Percentiles rank a stretch among this genome's conserved stretches.
Evolutionary conservation across 2,797 vertebrate genomes (phyloP).

Genomic region (Anableps anableps): DNA sequence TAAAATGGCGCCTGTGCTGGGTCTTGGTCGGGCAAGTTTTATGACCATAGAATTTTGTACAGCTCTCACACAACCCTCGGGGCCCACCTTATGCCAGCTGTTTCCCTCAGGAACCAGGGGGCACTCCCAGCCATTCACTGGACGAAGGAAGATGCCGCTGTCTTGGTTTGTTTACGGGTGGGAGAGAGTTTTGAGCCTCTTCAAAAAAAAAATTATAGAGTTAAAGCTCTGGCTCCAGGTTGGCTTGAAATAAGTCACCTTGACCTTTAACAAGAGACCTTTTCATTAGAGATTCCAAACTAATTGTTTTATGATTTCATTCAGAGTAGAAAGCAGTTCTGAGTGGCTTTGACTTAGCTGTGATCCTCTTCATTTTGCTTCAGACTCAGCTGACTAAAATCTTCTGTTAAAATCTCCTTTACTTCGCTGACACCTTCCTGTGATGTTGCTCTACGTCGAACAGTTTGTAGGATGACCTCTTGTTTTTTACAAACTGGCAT

Average conservation of each 20-base stretch:
- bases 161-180: conserved; percentile 57
- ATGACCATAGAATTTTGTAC: conserved; percentile 69
- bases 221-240: conserved; percentile 59
- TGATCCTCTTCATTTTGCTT: conserved; percentile 23
- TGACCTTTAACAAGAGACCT: conserved; percentile 74
- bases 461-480: conserved; percentile 16
- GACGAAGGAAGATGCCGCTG: conserved; percentile 55
- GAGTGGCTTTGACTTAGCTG: conserved; percentile 32
- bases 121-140: conserved; percentile 52
- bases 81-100: conserved; percentile 65
- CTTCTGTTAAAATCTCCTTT: conserved; percentile 6
- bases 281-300: conserved; percentile 75
- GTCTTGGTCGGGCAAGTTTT: conserved; percentile 81
- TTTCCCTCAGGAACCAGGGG: conserved; percentile 50
- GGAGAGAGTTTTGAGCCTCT: conserved; percentile 67
- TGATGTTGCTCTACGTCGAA: neutral
- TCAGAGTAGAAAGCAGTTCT: conserved; percentile 45
- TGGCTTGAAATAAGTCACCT: conserved; percentile 68
- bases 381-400: conserved; percentile 53
- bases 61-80: neutral
- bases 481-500: neutral
- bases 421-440: conserved; percentile 1
- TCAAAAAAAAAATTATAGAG: conserved; percentile 83
- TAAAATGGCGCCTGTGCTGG: conserved; percentile 65
- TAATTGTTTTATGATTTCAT: conserved; percentile 77